A percentile compares a stretch with the other conserved stretches of the same genome.
These are phyloP conservation scores for Pecten maximus DNA, from an alignment of 2,888 invertebrate species.

Conservation along the genomic window DNA sequence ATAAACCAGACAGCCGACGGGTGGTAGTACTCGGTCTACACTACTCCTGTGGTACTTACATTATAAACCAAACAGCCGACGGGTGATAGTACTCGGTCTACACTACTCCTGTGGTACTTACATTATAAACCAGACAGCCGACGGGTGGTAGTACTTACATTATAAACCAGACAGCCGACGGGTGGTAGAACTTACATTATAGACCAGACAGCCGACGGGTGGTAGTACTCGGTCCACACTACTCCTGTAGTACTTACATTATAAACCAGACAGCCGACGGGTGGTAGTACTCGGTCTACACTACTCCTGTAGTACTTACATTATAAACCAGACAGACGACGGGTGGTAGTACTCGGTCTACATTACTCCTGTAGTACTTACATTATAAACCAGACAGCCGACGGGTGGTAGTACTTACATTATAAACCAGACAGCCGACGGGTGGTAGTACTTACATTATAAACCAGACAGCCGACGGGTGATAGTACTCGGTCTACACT, in stretches of 20 bases:
- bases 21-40: conserved; percentile 41
- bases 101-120: conserved; percentile 56
- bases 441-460: conserved; percentile 57
- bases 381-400: conserved; percentile 60
- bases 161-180: too few relatives aligned
- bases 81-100: conserved; percentile 53
- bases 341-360: conserved; percentile 53
- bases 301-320: conserved; percentile 59
- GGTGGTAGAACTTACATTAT: conserved; percentile 61
- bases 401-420: conserved; percentile 57
- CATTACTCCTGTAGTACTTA: conserved; percentile 58
- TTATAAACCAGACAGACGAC: conserved; percentile 61
- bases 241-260: conserved; percentile 59
- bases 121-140: conserved; percentile 60
- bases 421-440: too few relatives aligned
- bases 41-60: conserved; percentile 45
- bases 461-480: conserved; percentile 60
- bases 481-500: conserved; percentile 54
- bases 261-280: conserved; percentile 60
- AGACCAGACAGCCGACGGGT: conserved; percentile 60
- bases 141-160: conserved; percentile 55
- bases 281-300: conserved; percentile 53
- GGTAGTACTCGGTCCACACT: conserved; percentile 54
- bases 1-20: too few relatives aligned
- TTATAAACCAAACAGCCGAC: conserved; percentile 61